Evolutionary conservation across 2,888 invertebrate genomes (phyloP).

Genomic region (Sinotaia quadrata): DNA sequence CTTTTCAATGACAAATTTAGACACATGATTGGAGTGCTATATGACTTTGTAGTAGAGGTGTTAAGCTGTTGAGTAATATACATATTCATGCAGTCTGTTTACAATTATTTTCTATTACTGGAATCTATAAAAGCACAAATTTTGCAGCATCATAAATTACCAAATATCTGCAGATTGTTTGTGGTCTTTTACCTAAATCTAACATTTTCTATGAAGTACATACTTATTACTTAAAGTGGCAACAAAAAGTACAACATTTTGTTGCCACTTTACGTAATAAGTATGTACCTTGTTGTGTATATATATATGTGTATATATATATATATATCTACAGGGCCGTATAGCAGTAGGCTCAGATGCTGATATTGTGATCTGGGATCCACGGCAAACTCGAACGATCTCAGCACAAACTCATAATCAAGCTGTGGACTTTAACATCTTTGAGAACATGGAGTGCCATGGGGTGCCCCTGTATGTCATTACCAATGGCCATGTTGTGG

Average conservation of each 20-base stretch:
- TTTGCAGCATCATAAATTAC: no score
- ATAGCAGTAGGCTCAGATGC: constrained; percentile 95
- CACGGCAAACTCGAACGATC: constrained; percentile 85
- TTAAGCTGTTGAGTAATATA: no score
- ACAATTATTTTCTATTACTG: no score
- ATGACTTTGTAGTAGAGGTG: no score
- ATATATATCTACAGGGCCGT: constrained; percentile 78
- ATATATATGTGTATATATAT: background rate
- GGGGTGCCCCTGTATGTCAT: constrained; percentile 95
- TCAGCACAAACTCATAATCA: constrained; percentile 93
- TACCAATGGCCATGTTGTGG: constrained; percentile 90
- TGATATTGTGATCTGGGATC: constrained; percentile 97
- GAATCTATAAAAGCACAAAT: no score
- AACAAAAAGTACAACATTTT: background rate
- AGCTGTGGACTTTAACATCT: constrained; percentile 96
- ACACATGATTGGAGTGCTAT: no score
- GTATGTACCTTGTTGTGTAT: background rate
- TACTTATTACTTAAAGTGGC: background rate
- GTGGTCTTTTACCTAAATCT: no score
- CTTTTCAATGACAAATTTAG: no score
- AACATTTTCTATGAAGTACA: no score
- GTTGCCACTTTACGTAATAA: background rate
- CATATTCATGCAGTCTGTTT: no score
- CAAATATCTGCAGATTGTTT: no score
- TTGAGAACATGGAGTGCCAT: constrained; percentile 94